Conservation (phyloP, 2,888 invertebrate species). For the Cerastis rubricosa region DNA sequence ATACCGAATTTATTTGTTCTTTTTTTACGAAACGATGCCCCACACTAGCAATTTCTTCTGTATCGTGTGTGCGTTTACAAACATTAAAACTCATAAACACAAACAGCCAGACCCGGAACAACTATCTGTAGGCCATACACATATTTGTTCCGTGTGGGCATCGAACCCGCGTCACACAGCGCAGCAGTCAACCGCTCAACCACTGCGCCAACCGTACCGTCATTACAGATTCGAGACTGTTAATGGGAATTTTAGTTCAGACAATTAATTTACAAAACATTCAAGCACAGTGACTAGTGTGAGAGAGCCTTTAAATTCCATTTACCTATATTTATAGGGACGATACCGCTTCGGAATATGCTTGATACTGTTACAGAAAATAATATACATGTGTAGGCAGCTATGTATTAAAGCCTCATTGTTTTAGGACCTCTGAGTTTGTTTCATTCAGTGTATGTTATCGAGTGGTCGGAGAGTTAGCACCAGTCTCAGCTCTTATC, state of each 20-base stretch:
- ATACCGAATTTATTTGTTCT: too few relatives aligned
- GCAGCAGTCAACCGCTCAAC: too few relatives aligned
- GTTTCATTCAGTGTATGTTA: neutral
- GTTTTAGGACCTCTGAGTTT: neutral
- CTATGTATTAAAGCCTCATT: neutral
- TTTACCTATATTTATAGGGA: constrained; percentile 43
- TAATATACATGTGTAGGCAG: constrained; percentile 7
- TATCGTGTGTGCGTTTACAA: too few relatives aligned
- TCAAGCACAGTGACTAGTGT: constrained; percentile 1
- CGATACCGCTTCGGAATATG: constrained; percentile 41
- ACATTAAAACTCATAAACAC: too few relatives aligned
- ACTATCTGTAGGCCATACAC: too few relatives aligned
- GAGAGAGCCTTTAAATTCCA: constrained; percentile 15
- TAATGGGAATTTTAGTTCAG: neutral
- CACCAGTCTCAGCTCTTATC: neutral
- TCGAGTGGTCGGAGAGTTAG: neutral
- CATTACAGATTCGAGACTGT: too few relatives aligned
- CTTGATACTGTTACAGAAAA: constrained; percentile 32
- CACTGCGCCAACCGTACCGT: too few relatives aligned
- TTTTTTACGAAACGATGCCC: too few relatives aligned
- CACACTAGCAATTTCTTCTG: too few relatives aligned
- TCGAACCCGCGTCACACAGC: too few relatives aligned
- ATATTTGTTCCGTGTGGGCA: too few relatives aligned
- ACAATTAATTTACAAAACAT: neutral
- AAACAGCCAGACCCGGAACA: too few relatives aligned